Percentiles rank a stretch among this genome's conserved stretches.
Conservation (phyloP, 92 coral and sea anemone species). For the Virgularia gustaviana region DNA sequence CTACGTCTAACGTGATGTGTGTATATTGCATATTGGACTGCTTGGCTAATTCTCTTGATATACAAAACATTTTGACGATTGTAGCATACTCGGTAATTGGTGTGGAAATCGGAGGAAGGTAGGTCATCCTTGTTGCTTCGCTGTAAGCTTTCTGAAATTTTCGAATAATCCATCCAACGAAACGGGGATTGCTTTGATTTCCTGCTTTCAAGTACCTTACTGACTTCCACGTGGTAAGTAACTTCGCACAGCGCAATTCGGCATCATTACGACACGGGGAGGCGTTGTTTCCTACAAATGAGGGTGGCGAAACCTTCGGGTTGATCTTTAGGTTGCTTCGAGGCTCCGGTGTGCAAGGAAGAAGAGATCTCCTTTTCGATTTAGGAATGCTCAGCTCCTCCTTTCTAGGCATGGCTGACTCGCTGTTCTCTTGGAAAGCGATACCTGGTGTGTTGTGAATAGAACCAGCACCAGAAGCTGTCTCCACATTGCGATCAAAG, state of each 20-base stretch:
- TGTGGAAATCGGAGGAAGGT: slow-evolving; percentile 6
- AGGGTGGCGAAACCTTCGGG: slow-evolving; percentile 14
- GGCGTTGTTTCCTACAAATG: slow-evolving; percentile 1
- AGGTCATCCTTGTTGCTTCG: slow-evolving; percentile 21
- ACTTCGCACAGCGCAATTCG: background rate
- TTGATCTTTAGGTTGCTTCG: background rate
- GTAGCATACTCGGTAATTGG: slow-evolving; percentile 24
- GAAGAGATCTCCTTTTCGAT: slow-evolving; percentile 7
- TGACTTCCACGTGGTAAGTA: slow-evolving; percentile 17
- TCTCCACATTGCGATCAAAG: slow-evolving; percentile 10
- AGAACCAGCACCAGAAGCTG: slow-evolving; percentile 26
- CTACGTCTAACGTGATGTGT: slow-evolving; percentile 6
- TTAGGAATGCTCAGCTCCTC: slow-evolving; percentile 24
- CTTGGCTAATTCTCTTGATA: slow-evolving; percentile 11
- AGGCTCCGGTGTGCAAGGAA: background rate
- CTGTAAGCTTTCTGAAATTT: slow-evolving; percentile 1
- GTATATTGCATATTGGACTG: slow-evolving; percentile 16
- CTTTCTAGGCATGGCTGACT: background rate
- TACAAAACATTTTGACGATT: slow-evolving; percentile 10
- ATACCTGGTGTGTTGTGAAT: slow-evolving; percentile 37
- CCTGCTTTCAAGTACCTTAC: slow-evolving; percentile 1
- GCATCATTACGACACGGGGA: background rate
- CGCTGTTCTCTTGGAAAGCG: slow-evolving; percentile 32
- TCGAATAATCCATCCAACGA: slow-evolving; percentile 12
- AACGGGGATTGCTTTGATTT: slow-evolving; percentile 8